These are phyloP conservation scores for Brachyhypopomus occidentalis DNA, from an alignment of 2,113 vertebrate species.

Conservation along the genomic window DNA sequence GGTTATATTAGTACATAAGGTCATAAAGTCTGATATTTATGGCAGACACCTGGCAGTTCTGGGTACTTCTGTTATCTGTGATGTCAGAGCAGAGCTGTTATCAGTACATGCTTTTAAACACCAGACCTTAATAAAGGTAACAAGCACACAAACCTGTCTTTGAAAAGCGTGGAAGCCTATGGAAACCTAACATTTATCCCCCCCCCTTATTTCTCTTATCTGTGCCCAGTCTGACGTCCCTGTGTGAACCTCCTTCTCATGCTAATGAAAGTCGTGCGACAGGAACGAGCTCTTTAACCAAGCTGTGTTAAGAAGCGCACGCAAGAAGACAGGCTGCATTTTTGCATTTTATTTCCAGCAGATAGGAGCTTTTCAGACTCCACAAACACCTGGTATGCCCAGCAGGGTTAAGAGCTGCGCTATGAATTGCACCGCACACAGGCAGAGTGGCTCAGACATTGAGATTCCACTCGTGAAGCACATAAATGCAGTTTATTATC, in stretches of 20 bases:
- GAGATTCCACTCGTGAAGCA: slow-evolving; percentile 29
- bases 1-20: no score
- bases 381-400: slow-evolving; percentile 2
- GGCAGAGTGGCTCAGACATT: not conserved
- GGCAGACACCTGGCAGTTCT: no score
- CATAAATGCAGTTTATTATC: slow-evolving; percentile 41
- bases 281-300: not conserved
- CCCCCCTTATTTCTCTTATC: not conserved
- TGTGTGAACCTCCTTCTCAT: not conserved
- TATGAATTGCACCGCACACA: not conserved
- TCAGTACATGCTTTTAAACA: no score
- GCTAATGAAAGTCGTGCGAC: not conserved
- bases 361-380: not conserved
- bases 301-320: not conserved
- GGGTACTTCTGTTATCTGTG: no score
- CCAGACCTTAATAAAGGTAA: not conserved
- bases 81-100: no score
- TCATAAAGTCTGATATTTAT: no score
- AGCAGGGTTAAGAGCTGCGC: slow-evolving; percentile 17
- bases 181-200: not conserved
- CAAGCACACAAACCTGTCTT: not conserved
- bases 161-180: not conserved
- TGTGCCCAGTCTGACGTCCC: not conserved
- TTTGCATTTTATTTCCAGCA: not conserved
- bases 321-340: slow-evolving; percentile 1